Percentiles rank a stretch among this genome's conserved stretches.
These are phyloP conservation scores for Cyclargus thomasi DNA, from an alignment of 1,140 invertebrate genomes.

Conservation along the genomic window DNA sequence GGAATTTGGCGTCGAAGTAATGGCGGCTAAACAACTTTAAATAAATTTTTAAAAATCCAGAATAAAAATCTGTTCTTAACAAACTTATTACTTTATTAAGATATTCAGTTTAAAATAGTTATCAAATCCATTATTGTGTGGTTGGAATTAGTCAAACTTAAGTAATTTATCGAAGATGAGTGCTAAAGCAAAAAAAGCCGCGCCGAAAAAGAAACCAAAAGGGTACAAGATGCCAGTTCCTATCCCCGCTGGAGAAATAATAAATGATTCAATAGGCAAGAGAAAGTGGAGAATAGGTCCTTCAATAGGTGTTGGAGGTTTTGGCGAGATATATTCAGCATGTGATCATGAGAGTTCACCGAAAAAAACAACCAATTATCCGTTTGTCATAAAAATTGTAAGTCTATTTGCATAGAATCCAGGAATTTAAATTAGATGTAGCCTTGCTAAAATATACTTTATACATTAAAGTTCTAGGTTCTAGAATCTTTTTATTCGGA, in stretches of 20 bases:
- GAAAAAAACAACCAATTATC: conserved; percentile 74
- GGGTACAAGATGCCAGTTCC: conserved; percentile 85
- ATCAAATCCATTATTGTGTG: background rate
- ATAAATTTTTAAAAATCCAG: background rate
- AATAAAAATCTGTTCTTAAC: background rate
- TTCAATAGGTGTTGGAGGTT: conserved; percentile 94
- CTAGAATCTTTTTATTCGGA: too few species aligned
- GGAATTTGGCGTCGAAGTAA: background rate
- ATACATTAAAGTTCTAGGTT: too few species aligned
- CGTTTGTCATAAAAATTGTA: conserved; percentile 88
- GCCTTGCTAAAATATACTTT: background rate
- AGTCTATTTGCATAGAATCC: conserved; percentile 46
- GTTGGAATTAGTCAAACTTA: background rate
- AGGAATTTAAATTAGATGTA: background rate
- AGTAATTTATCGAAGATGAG: conserved; percentile 36
- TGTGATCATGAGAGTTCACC: conserved; percentile 73
- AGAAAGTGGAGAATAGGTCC: conserved; percentile 89
- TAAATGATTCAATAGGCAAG: conserved; percentile 82
- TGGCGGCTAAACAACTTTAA: conserved; percentile 5
- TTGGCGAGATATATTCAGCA: conserved; percentile 93
- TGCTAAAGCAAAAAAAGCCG: conserved; percentile 58
- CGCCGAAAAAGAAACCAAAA: conserved; percentile 78
- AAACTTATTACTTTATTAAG: background rate
- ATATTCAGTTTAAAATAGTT: background rate
- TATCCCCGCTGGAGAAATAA: conserved; percentile 83